Conservation (phyloP, 1,140 invertebrate genomes). For the Panagrolaimus sp. region DNA sequence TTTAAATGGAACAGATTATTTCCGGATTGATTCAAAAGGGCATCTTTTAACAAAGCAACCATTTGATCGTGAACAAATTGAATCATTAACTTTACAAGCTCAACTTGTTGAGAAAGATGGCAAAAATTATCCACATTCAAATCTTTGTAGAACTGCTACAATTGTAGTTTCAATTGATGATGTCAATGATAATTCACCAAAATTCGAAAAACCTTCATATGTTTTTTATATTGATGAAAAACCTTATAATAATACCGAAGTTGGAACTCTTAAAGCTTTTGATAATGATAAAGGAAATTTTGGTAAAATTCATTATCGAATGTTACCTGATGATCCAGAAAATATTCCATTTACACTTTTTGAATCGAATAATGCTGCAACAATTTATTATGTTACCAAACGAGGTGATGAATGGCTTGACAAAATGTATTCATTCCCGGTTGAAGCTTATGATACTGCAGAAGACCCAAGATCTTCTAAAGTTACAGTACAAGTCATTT, state of each 20-base stretch:
- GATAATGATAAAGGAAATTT: conserved; percentile 42
- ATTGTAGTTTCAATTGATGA: conserved; percentile 39
- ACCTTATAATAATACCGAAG: conserved; percentile 48
- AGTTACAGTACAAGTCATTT: conserved; percentile 35
- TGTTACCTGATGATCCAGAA: conserved; percentile 37
- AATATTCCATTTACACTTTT: conserved; percentile 42
- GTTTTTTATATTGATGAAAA: conserved; percentile 36
- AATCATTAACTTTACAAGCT: not conserved
- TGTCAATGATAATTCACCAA: conserved; percentile 40
- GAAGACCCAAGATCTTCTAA: conserved; percentile 42
- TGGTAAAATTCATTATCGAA: conserved; percentile 44
- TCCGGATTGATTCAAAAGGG: conserved; percentile 38
- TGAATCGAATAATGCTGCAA: conserved; percentile 43
- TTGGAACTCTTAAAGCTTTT: conserved; percentile 38
- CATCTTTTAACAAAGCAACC: conserved; percentile 33
- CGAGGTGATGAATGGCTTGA: conserved; percentile 35
- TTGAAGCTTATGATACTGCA: conserved; percentile 42
- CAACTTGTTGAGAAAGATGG: not conserved
- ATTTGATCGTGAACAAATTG: conserved; percentile 36
- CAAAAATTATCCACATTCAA: not conserved
- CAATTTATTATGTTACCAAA: conserved; percentile 31
- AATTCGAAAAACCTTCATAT: conserved; percentile 28
- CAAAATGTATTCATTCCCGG: conserved; percentile 37
- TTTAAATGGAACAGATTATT: conserved; percentile 43
- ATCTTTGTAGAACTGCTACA: conserved; percentile 33